Base-by-base conservation (phyloP, 2,113 vertebrate species). In the Sinocyclocheilus grahami region DNA sequence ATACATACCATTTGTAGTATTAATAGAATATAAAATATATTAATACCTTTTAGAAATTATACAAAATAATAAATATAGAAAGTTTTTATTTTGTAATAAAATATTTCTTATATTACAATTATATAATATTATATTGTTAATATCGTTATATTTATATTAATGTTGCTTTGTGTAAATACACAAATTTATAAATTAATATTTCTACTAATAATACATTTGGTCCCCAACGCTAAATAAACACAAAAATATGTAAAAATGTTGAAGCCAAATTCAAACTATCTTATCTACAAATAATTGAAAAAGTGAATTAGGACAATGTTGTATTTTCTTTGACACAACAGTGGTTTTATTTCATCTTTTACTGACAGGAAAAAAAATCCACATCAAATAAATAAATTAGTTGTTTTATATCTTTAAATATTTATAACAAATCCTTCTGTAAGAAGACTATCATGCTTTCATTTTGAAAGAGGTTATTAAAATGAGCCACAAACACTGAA, bases 361-460 rank as follows among this genome's bases (percentile, higher is more conserved):
- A 60, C 3, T 72, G 37, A n/a, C 18, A 62, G 27, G 3, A 33
- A 4, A 80, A 80, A 48, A n/a, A 7, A 81, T 46, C 39, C 58
- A 81, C n/a, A 27, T 30, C 58, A 81, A 18, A 65, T 48, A 62
- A 55, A 65, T 37, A 74, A 69, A 78, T 65, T 7, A 9, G 10
- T 74, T 86, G 3, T 65, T 75, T 37, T 69, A 62, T 46, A 78
- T n/a, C 51, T 79, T 74, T 53, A 78, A 74, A 82, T 81, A 84
- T 83, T 51, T 85, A 81, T 5, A 82, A 86, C 77, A 75, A 55
- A 83, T 74, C 46, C 92, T 92, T 93, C 92, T 93, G 85, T 90
- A 92, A 94, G 92, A 94, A 93, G 90, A 88, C 83, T 58, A 24
- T 30, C 69, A 81, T n/a, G 51, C 91, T 92, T 93, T 94, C 90